Conservation (phyloP, 1,140 invertebrate species). For the Drosophila nigromelanica region DNA sequence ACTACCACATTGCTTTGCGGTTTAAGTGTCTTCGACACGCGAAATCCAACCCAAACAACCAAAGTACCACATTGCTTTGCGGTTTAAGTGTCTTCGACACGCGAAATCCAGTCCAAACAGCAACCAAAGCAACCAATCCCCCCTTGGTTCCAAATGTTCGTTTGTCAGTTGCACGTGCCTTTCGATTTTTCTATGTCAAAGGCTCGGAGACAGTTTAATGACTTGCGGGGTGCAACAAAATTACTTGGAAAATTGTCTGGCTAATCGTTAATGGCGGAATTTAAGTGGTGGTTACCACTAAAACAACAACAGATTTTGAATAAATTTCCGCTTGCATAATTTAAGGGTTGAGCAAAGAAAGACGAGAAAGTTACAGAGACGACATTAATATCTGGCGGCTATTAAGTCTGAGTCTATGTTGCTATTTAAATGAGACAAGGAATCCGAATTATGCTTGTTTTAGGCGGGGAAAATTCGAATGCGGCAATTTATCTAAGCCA, state of each 20-base stretch:
- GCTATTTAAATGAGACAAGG: no score
- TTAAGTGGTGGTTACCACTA: constrained; percentile 64
- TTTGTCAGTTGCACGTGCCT: constrained; percentile 61
- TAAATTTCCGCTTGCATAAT: constrained; percentile 35
- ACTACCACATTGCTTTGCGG: constrained; percentile 63
- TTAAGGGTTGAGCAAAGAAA: not conserved
- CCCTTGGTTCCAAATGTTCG: not conserved
- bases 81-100: constrained; percentile 83
- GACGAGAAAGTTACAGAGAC: no score
- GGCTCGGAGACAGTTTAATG: constrained; percentile 65
- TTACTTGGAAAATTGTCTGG: constrained; percentile 37
- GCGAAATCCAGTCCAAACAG: constrained; percentile 65
- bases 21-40: constrained; percentile 83
- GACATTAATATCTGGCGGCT: no score
- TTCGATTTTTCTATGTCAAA: constrained; percentile 66
- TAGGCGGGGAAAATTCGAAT: not conserved
- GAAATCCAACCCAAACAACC: constrained; percentile 62
- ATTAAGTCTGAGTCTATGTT: no score
- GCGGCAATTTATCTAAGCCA: constrained; percentile 9
- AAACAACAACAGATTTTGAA: constrained; percentile 52
- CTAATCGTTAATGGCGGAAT: constrained; percentile 62
- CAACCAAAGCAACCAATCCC: constrained; percentile 22
- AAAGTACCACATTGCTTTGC: constrained; percentile 58
- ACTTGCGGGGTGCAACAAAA: constrained; percentile 34
- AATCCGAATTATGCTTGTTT: not conserved